These are phyloP conservation scores for Dolomedes plantarius DNA, from an alignment of 2,888 invertebrate species.

Conservation along the genomic window DNA sequence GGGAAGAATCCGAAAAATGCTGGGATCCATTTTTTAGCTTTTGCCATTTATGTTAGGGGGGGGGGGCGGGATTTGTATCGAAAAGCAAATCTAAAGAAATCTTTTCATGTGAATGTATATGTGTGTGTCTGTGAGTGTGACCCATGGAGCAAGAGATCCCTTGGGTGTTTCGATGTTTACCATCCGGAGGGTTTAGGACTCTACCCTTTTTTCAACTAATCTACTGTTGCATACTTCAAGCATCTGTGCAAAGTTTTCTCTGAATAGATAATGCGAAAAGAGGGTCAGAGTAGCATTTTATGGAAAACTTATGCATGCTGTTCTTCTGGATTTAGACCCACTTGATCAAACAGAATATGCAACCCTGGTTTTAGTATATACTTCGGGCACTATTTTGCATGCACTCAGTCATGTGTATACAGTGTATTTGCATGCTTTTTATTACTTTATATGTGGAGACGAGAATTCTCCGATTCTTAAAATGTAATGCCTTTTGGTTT, in stretches of 20 bases:
- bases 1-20: slow-evolving; percentile 46
- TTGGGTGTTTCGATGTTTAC: slow-evolving; percentile 61
- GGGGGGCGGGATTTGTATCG: slow-evolving; percentile 27
- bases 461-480: slow-evolving; percentile 34
- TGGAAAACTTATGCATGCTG: slow-evolving; percentile 48
- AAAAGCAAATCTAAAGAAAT: slow-evolving; percentile 48
- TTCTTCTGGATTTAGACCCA: slow-evolving; percentile 28
- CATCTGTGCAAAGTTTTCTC: slow-evolving; percentile 58
- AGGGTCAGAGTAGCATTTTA: slow-evolving; percentile 22
- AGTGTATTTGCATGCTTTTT: slow-evolving; percentile 38
- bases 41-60: slow-evolving; percentile 34
- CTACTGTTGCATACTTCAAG: slow-evolving; percentile 27
- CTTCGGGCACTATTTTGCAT: slow-evolving; percentile 52
- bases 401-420: slow-evolving; percentile 18
- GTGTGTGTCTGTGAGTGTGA: neutral
- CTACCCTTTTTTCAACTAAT: slow-evolving; percentile 54
- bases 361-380: slow-evolving; percentile 21
- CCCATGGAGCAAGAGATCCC: slow-evolving; percentile 37
- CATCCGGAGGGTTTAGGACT: slow-evolving; percentile 36
- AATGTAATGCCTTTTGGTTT: slow-evolving; percentile 42
- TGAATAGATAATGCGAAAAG: slow-evolving; percentile 63
- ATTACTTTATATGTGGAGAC: slow-evolving; percentile 22
- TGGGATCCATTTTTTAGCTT: slow-evolving; percentile 53
- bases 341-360: slow-evolving; percentile 49
- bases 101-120: slow-evolving; percentile 15